Base-by-base conservation (phyloP, 2,888 invertebrate species). In the Campoplex nolae region DNA sequence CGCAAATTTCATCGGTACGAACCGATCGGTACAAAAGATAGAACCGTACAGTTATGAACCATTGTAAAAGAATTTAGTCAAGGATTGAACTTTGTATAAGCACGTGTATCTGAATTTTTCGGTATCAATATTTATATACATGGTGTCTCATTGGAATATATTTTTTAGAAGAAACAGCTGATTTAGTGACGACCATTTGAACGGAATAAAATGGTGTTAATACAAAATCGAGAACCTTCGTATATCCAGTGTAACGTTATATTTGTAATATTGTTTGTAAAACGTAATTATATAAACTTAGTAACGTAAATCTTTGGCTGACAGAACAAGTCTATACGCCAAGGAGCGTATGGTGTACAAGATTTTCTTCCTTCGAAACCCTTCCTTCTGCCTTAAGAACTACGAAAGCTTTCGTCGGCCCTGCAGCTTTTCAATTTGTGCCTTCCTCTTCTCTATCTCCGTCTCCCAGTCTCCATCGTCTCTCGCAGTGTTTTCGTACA, bases 381-480 rank as follows among this genome's bases (percentile, higher is more conserved):
- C 62, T 65, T 13, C 68, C 11, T 68, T 67, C 45, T 68, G 58
- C 51, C 51, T 76, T 32, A n/a, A 54, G 81, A 81, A 74, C 74
- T 54, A 67, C 65, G 81, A 81, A 88, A 88, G 88, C 89, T 91
- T 85, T 82, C 85, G 83, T 84, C 78, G 88, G 88, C 86, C 87
- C 87, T 75, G 71, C 85, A 89, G 89, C 89, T 91, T 92, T 92
- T 92, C 91, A 91, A 91, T 92, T 92, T 90, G 90, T 89, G 79
- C 80, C 71, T 42, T 79, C 73, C 81, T 58, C 83, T 51, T 67
- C 74, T 45, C 73, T 58, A 32, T 28, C 67, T 65, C 48, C 42
- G 13, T 68, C 45, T 65, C 67, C 45, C 58, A 70, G 23, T 67
- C 45, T 45, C 77, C 9, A 42, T 70, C 70, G 28, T 42, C 56